A percentile compares a stretch with the other conserved stretches of the same genome.
Evolutionary conservation across 2,797 vertebrate genomes (phyloP).

Genomic region (Siniperca obscura): DNA sequence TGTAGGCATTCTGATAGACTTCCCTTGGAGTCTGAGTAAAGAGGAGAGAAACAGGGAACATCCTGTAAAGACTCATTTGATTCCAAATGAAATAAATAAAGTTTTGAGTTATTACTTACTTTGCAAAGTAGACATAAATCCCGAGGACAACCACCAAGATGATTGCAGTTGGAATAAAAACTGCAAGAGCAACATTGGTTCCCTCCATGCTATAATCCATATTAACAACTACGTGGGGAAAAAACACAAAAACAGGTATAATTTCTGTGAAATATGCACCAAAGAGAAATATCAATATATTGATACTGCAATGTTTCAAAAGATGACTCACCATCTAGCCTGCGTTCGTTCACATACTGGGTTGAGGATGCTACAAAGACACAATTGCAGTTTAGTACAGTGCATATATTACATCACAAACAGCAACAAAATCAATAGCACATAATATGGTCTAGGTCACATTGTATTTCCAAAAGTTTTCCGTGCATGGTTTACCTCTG

Average conservation of each 20-base stretch:
- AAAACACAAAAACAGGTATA: conserved; percentile 5
- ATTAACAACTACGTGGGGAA: conserved; percentile 82
- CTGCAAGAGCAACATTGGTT: conserved; percentile 89
- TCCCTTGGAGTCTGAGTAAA: conserved; percentile 90
- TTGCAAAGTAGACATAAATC: conserved; percentile 94
- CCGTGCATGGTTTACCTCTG: conserved; percentile 81
- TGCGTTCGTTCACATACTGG: conserved; percentile 89
- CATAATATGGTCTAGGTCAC: too few species aligned
- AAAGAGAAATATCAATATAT: conserved; percentile 20
- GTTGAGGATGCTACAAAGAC: conserved; percentile 86
- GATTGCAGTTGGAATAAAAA: conserved; percentile 91
- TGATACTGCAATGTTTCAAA: conserved; percentile 8
- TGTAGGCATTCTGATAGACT: conserved; percentile 87
- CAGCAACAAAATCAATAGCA: conserved; percentile 13
- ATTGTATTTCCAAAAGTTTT: neutral
- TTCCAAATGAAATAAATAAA: neutral
- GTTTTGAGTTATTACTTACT: conserved; percentile 82
- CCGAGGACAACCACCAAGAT: conserved; percentile 89
- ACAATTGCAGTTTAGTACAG: conserved; percentile 35
- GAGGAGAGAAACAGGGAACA: neutral
- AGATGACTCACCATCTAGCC: conserved; percentile 89
- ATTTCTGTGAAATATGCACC: conserved; percentile 11
- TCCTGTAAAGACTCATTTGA: conserved; percentile 15
- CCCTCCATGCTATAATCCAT: conserved; percentile 86
- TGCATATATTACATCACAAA: conserved; percentile 6